Base-by-base conservation (phyloP, 2,888 invertebrate species). In the Callimorpha dominula region DNA sequence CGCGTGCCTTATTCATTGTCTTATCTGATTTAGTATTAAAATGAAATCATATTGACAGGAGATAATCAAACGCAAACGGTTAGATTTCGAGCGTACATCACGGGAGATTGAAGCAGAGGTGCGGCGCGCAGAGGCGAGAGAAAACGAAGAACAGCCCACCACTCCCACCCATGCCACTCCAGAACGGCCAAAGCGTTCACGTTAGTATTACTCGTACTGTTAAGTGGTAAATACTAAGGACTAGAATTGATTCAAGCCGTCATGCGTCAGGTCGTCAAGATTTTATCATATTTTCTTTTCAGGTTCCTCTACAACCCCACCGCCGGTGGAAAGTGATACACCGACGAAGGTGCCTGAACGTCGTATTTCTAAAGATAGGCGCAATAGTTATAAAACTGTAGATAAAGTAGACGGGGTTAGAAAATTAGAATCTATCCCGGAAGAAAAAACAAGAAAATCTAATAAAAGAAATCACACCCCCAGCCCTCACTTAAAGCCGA, bases 81-180 rank as follows among this genome's bases (percentile, higher is more conserved):
- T 95, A 72, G 97, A 97, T 68, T 98, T 98, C 91, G 96, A 97
- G 87, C 97, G 97, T 83, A 97, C 97, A n/a, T 97, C 97, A 86
- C 96, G 97, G 69, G 97, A 98, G 87, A 98, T 98, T 79, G 98
- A 98, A 88, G 97, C 97, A 90, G 88, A 95, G 79, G 94, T 97
- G 78, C 96, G 97, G 5, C 96, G 96, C 80, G 97, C 97, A 14
- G 97, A 97, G 83, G 95, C 95, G 84, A 93, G 95, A 66, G 95
- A 95, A 62, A 90, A 88, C 20, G 90, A 86, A 2, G 81, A 86
- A 3, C 68, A 15, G 1, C 71, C 84, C 54, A 87, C 90, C 69
- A 91, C 90, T 14, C 82, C 81, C 52, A 77, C 78, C 65, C 72
- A 82, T 73, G 70, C 76, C 75, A 86, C 87, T 43, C 88, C 87